Percentiles rank a stretch among this genome's conserved stretches.
phyloP scores from a whole-genome alignment of 2,888 invertebrate species.

The Pterostichus niger region DNA sequence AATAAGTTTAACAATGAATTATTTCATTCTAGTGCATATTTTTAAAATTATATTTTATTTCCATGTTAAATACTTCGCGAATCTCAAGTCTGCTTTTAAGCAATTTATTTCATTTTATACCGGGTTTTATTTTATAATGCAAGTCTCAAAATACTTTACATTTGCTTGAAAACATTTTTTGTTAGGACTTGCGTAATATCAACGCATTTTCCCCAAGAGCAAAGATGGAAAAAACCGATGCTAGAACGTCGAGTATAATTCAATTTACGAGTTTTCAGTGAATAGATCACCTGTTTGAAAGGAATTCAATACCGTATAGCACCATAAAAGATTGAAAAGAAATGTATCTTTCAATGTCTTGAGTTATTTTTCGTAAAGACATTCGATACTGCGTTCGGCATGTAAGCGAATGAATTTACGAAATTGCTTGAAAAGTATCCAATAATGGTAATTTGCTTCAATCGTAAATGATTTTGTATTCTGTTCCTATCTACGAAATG shows the following conservation, averaged over 20 bases:
- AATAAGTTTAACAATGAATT: no score
- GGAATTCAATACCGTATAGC: constrained; percentile 54
- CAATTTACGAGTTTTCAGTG: constrained; percentile 61
- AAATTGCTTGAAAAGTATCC: constrained; percentile 17
- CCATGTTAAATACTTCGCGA: neutral
- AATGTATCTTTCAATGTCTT: constrained; percentile 51
- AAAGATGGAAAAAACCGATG: constrained; percentile 37
- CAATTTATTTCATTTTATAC: constrained; percentile 25
- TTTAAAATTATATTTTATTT: constrained; percentile 9
- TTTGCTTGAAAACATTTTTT: constrained; percentile 36
- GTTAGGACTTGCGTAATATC: constrained; percentile 38
- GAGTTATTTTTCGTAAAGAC: constrained; percentile 51
- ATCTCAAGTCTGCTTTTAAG: neutral
- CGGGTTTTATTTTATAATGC: constrained; percentile 16
- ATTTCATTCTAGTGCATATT: no score
- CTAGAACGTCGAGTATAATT: constrained; percentile 58
- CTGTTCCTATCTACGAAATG: neutral
- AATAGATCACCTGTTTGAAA: constrained; percentile 62
- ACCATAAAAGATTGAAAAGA: constrained; percentile 55
- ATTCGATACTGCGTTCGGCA: constrained; percentile 8
- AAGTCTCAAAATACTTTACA: constrained; percentile 21
- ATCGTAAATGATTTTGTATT: constrained; percentile 5
- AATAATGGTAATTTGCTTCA: constrained; percentile 40
- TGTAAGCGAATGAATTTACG: constrained; percentile 44
- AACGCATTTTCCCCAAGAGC: constrained; percentile 28